Base-by-base conservation (phyloP, 1,140 invertebrate species). In the Leptinotarsa texana region DNA sequence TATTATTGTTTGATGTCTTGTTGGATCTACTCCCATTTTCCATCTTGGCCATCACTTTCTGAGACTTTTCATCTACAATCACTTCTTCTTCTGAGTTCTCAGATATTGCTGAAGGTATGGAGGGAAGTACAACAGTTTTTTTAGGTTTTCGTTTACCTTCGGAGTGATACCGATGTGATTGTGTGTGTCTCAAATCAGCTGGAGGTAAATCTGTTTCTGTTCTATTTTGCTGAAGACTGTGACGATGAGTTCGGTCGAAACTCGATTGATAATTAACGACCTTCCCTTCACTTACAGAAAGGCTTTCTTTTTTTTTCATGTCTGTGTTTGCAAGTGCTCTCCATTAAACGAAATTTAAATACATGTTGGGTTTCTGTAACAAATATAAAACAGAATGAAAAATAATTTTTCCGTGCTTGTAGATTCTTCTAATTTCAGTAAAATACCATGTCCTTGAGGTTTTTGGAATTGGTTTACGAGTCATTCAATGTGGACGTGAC, bases 21-120 rank as follows among this genome's bases (percentile, higher is more conserved):
- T 22, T 71, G 13, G 13, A 13, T 24, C 49, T 13, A 22, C 27
- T 62, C 22, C 57, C 69, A 61, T 71, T 71, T 24, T 71, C 69
- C 22, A 33, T 1, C 22, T 33, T 71, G 18, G 48, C 22, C 61
- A 18, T 47, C 0, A 57, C 69, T n/a, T 57, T 33, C 15, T 61
- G 49, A 8, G 51, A 17, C 51, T 24, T 33, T 62, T 33, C 69
- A 3, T 62, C 57, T 1, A 21, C 17, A 4, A 57, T 18, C 15
- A 57, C 51, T 15, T 57, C 49, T 13, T 63, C 51, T n/a, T 71
- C 69, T 13, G 69, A 71, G 13, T 24, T 27, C 61, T 71, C 69
- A n/a, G 22, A 22, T n/a, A 62, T 71, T 13, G 22, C 47, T 24
- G 68, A 69, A 6, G 68, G 21, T 13, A 71, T 61, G 2, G 49